Evolutionary conservation across 2,888 invertebrate genomes (phyloP).

Genomic region (Cantharis rustica): DNA sequence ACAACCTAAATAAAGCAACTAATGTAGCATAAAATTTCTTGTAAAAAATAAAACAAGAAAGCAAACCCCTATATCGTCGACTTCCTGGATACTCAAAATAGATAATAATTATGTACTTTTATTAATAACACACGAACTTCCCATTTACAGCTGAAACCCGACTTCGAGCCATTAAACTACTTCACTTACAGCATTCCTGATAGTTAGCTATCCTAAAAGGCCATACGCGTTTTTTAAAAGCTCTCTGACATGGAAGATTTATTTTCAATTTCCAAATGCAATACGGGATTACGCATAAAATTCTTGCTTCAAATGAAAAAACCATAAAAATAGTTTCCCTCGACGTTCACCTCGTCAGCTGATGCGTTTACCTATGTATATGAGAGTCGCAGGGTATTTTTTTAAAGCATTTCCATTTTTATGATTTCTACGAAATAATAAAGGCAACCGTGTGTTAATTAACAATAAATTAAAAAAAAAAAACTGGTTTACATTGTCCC

Average conservation of each 20-base stretch:
- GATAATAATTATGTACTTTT: background rate
- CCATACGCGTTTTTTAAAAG: background rate
- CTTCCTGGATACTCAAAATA: conserved; percentile 1
- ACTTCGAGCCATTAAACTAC: background rate
- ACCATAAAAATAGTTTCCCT: background rate
- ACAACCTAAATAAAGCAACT: background rate
- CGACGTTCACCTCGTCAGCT: too few relatives aligned
- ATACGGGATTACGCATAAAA: background rate
- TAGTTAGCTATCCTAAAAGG: background rate
- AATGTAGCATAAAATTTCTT: background rate
- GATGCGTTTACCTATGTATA: background rate
- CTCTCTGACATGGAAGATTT: background rate
- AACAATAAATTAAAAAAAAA: too few relatives aligned
- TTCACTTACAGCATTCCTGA: background rate
- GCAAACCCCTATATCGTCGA: background rate
- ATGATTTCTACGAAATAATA: too few relatives aligned
- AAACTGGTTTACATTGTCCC: too few relatives aligned
- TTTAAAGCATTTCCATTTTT: background rate
- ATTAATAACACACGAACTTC: conserved; percentile 2
- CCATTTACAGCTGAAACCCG: background rate
- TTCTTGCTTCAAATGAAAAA: background rate
- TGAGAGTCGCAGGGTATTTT: background rate
- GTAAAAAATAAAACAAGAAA: background rate
- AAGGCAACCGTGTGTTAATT: too few relatives aligned
- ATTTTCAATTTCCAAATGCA: background rate